Conservation (phyloP, 1,140 invertebrate species). For the Chlorops oryzae region DNA sequence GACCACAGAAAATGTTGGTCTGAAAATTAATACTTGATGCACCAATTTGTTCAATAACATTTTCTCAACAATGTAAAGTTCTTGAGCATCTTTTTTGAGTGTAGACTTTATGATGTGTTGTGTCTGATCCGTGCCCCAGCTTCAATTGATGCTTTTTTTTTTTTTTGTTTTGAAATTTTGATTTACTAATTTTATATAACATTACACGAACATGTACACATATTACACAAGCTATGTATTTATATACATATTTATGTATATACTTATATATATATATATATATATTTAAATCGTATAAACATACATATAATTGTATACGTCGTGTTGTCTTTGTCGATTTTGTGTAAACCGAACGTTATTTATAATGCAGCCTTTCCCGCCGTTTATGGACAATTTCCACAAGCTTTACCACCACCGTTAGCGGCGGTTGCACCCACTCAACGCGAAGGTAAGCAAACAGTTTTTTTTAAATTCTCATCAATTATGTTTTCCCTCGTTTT, state of each 20-base stretch:
- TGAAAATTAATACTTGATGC: too few species aligned
- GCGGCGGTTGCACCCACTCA: constrained; percentile 82
- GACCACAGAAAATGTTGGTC: too few species aligned
- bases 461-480: too few species aligned
- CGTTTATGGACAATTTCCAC: constrained; percentile 92
- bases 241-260: constrained; percentile 1
- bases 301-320: constrained; percentile 28
- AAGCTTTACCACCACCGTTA: constrained; percentile 87
- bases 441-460: constrained; percentile 93
- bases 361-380: constrained; percentile 87
- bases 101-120: too few species aligned
- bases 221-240: too few species aligned
- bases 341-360: constrained; percentile 51
- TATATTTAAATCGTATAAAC: constrained; percentile 16
- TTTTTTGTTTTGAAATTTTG: constrained; percentile 2
- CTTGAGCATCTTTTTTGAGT: too few species aligned
- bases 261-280: constrained; percentile 12
- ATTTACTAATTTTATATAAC: constrained; percentile 3
- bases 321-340: constrained; percentile 47
- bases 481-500: background rate
- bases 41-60: too few species aligned
- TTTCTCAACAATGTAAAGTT: too few species aligned
- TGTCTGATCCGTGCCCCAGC: too few species aligned
- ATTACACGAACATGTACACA: too few species aligned
- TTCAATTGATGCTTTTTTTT: too few species aligned